Evolutionary conservation across 92 coral and sea anemone genomes (phyloP), one percentile per base, ranked within the genome.

Genomic region (Diadumene lineata): DNA sequence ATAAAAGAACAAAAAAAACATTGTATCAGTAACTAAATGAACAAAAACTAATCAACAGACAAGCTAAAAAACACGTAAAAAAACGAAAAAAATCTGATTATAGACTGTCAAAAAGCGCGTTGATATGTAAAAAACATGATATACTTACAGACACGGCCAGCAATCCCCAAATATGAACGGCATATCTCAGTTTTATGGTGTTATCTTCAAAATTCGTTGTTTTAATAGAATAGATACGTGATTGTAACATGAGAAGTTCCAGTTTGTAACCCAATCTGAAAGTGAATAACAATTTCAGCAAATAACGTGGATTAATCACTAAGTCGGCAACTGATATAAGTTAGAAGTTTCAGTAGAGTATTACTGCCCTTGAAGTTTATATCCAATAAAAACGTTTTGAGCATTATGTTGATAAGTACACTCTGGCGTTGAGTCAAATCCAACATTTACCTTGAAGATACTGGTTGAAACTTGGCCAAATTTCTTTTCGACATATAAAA

Each of bases 91-190:
- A n/a, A n/a, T n/a, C n/a, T n/a, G n/a, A n/a, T n/a, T n/a, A n/a
- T n/a, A n/a, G n/a, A n/a, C n/a, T n/a, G n/a, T n/a, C n/a, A n/a
- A n/a, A n/a, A n/a, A n/a, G n/a, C n/a, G n/a, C n/a, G n/a, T n/a
- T n/a, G n/a, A n/a, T n/a, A n/a, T n/a, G n/a, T n/a, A n/a, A n/a
- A n/a, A n/a, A n/a, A n/a, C n/a, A n/a, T n/a, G n/a, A 0, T 55
- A 0, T 84, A 84, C 88, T 84, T 79, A 84, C 88, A 84, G 81
- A 61, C 88, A 84, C 18, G 88, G 88, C 72, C 81, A 84, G 38
- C 88, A 84, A 34, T 84, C 88, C 17, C 80, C 76, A 26, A 79
- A 73, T 28, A n/a, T 4, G n/a, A 62, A 62, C 16, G 77, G 77
- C 77, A 72, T 72, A 55, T 31, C 66, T 56, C n/a, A n/a, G n/a